Evolutionary conservation across 2,113 vertebrate genomes (phyloP).

Genomic region (Hylia prasina): DNA sequence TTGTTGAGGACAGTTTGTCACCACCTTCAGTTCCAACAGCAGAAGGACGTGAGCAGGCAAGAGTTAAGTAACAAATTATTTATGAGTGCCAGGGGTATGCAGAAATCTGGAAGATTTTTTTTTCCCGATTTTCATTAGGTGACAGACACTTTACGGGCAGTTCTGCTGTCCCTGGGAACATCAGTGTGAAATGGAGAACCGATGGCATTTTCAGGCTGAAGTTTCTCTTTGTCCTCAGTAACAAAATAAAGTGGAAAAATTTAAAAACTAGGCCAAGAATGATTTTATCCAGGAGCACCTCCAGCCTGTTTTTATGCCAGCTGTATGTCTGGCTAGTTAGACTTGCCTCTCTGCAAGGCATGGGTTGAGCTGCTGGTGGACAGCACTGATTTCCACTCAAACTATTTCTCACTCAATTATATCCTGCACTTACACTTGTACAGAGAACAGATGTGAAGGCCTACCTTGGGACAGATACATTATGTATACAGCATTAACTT

Average conservation of each 20-base stretch:
- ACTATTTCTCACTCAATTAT: neutral
- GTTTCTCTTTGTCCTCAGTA: neutral
- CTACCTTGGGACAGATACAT: slow-evolving; percentile 38
- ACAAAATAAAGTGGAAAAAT: neutral
- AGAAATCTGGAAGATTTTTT: neutral
- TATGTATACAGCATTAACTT: slow-evolving; percentile 34
- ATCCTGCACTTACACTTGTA: neutral
- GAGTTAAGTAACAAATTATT: neutral
- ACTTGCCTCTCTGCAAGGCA: neutral
- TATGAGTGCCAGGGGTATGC: rapidly evolving
- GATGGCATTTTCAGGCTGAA: neutral
- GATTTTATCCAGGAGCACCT: neutral
- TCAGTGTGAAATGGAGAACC: neutral
- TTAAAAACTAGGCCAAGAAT: neutral
- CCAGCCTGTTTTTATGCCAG: neutral
- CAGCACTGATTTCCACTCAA: neutral
- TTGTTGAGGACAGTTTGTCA: neutral
- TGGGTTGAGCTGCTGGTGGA: neutral
- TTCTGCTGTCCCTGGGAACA: neutral
- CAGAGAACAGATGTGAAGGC: slow-evolving; percentile 23
- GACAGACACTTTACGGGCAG: neutral
- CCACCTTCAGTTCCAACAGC: neutral
- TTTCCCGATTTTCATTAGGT: neutral
- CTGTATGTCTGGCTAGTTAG: neutral
- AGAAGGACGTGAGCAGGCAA: neutral